Evolutionary conservation across 1,140 invertebrate genomes (phyloP).

Genomic region (Calliphora vicina): DNA sequence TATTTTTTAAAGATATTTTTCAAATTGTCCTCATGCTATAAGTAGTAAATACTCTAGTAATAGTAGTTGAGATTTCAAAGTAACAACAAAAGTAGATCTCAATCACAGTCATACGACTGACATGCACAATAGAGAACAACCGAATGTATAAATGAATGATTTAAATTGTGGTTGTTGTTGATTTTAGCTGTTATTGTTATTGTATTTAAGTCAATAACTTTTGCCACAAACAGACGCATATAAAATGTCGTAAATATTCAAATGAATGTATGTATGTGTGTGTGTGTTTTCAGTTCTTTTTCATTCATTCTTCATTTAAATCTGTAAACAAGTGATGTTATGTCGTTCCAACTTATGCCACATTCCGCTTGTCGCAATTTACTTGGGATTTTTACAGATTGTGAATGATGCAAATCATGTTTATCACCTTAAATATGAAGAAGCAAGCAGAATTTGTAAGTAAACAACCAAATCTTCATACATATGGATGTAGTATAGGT

Average conservation of each 20-base stretch:
- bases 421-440: slow-evolving; percentile 2
- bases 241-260: slow-evolving; percentile 20
- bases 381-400: too few relatives aligned
- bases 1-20: too few relatives aligned
- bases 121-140: neutral
- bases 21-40: too few relatives aligned
- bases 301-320: neutral
- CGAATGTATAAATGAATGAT: too few relatives aligned
- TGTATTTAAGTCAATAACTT: slow-evolving; percentile 23
- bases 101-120: neutral
- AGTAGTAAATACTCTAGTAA: too few relatives aligned
- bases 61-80: too few relatives aligned
- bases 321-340: neutral
- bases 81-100: neutral
- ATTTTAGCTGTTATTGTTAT: neutral
- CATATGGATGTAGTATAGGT: too few relatives aligned
- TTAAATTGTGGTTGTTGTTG: neutral
- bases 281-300: neutral
- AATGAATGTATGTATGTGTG: too few relatives aligned
- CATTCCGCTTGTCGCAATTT: too few relatives aligned
- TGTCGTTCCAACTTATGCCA: neutral
- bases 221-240: slow-evolving; percentile 26
- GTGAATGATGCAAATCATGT: slow-evolving; percentile 23
- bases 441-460: too few relatives aligned
- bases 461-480: too few relatives aligned